Evolutionary conservation across 2,888 invertebrate species (phyloP).

Genomic region (Rhabditoides inermis): DNA sequence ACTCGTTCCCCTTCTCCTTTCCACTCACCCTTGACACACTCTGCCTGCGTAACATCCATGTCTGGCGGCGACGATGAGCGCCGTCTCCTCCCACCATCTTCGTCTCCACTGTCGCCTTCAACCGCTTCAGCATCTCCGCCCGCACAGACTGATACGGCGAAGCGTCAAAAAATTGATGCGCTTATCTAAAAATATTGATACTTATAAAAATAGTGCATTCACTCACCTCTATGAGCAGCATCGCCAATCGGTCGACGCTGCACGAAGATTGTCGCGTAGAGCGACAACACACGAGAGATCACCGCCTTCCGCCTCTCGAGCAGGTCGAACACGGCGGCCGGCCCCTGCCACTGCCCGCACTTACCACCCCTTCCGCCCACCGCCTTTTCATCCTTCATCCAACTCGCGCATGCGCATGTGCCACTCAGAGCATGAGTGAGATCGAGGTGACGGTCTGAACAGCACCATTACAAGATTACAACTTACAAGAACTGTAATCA

Average conservation of each 20-base stretch:
- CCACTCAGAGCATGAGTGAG: too few species aligned
- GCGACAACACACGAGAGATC: background rate
- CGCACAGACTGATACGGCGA: conserved; percentile 5
- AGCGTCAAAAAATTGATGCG: conserved; percentile 13
- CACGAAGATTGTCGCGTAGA: conserved; percentile 12
- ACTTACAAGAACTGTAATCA: too few species aligned
- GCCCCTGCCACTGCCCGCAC: too few species aligned
- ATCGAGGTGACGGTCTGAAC: too few species aligned
- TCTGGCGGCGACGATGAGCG: conserved; percentile 14
- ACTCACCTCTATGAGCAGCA: conserved; percentile 4
- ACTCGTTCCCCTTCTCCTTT: conserved; percentile 22
- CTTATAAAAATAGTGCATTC: background rate
- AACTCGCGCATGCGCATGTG: too few species aligned
- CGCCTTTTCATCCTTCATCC: too few species aligned
- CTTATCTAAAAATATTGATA: conserved; percentile 4
- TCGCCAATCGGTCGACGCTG: conserved; percentile 12
- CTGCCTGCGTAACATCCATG: conserved; percentile 20
- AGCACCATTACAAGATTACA: too few species aligned
- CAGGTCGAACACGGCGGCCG: conserved; percentile 12
- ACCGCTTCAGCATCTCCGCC: background rate
- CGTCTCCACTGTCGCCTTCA: background rate
- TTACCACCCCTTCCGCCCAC: too few species aligned
- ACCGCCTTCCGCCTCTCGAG: conserved; percentile 7
- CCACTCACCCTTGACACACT: conserved; percentile 6
- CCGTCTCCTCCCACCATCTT: conserved; percentile 3